These are phyloP conservation scores for Phengaris alcon DNA, from an alignment of 2,888 invertebrate species.

Conservation along the genomic window DNA sequence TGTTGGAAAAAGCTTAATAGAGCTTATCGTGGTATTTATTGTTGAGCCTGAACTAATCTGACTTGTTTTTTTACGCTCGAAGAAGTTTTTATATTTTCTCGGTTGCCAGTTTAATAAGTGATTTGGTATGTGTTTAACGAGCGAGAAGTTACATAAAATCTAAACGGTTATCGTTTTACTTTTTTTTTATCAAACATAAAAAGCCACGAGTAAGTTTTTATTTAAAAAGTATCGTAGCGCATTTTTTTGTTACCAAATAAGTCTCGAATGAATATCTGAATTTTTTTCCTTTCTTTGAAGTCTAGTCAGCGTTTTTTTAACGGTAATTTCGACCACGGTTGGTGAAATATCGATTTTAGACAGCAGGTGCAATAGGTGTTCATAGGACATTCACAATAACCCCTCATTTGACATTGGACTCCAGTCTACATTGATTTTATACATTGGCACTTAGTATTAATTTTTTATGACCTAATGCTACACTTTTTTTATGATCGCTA, in stretches of 20 bases:
- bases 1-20: constrained; percentile 34
- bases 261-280: no score
- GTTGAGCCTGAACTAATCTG: constrained; percentile 18
- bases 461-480: background rate
- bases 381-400: background rate
- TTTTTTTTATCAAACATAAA: no score
- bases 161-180: background rate
- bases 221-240: no score
- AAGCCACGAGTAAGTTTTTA: no score
- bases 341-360: background rate
- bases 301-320: background rate
- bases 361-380: background rate
- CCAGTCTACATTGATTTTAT: background rate
- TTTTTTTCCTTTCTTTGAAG: background rate
- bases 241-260: no score
- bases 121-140: background rate
- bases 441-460: background rate
- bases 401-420: background rate
- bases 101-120: background rate
- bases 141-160: background rate
- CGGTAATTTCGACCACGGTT: background rate
- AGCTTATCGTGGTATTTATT: constrained; percentile 35
- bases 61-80: constrained; percentile 24
- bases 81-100: constrained; percentile 17
- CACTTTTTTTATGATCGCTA: background rate